phyloP scores from a whole-genome alignment of 2,888 invertebrate species.

The Deilephila porcellus region DNA sequence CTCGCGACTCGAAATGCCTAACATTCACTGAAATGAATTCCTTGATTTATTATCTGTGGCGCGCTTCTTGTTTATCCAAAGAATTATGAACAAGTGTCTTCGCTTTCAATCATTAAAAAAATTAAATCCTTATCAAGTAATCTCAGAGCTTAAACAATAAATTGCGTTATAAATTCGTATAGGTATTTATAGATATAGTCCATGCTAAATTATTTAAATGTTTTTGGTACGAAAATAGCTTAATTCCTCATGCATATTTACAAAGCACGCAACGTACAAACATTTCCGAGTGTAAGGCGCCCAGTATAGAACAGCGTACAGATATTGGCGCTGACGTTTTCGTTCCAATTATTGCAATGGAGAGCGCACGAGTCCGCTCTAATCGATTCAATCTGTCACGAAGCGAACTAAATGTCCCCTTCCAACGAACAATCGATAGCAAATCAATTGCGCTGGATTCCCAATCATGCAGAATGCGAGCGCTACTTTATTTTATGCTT shows the following conservation, averaged over 20 bases:
- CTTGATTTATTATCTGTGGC: not conserved
- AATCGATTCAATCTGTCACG: constrained; percentile 54
- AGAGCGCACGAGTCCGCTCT: constrained; percentile 28
- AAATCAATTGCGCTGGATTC: constrained; percentile 49
- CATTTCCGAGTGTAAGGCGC: not conserved
- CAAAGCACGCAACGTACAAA: constrained; percentile 10
- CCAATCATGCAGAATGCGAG: constrained; percentile 20
- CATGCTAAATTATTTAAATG: no score
- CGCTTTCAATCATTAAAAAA: no score
- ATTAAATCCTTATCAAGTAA: no score
- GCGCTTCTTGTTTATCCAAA: not conserved
- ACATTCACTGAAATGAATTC: not conserved
- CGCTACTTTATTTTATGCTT: constrained; percentile 13
- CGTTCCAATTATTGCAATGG: constrained; percentile 30
- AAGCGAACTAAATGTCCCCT: constrained; percentile 57
- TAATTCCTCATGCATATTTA: not conserved
- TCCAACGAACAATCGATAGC: constrained; percentile 56
- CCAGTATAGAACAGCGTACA: not conserved
- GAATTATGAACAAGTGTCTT: not conserved
- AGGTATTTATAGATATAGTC: no score
- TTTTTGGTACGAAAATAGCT: no score
- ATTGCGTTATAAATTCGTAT: no score
- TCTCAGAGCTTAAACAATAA: no score
- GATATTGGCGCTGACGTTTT: constrained; percentile 6
- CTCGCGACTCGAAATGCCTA: constrained; percentile 7